phyloP scores from a whole-genome alignment of 1,140 invertebrate species.

The Uloborus diversus region DNA sequence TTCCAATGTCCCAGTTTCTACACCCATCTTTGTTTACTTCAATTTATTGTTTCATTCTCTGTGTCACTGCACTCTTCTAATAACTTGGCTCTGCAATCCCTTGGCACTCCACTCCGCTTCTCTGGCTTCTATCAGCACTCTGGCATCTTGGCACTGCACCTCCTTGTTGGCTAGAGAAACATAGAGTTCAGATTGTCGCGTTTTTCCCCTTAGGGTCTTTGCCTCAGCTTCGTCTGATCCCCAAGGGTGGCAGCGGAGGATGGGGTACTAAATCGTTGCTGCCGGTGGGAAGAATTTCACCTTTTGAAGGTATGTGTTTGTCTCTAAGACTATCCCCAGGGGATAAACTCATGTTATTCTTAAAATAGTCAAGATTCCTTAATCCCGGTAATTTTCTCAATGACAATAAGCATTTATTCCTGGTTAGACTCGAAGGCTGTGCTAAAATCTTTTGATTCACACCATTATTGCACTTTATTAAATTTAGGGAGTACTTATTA shows the following conservation, averaged over 20 bases:
- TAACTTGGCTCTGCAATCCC: too few species aligned
- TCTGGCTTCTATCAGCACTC: background rate
- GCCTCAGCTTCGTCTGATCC: conserved; percentile 37
- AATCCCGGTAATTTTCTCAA: too few species aligned
- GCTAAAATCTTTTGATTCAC: too few species aligned
- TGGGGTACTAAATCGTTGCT: conserved; percentile 29
- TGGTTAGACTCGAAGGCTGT: too few species aligned
- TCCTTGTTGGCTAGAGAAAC: too few species aligned
- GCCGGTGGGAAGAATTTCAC: conserved; percentile 38
- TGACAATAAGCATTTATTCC: too few species aligned
- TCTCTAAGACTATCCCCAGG: background rate
- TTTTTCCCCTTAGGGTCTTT: conserved; percentile 43
- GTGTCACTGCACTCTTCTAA: too few species aligned
- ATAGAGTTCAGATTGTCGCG: background rate
- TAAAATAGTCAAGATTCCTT: too few species aligned
- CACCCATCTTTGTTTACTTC: background rate
- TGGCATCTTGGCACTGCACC: background rate
- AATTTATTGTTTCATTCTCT: background rate
- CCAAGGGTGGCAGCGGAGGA: conserved; percentile 41
- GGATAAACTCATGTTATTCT: too few species aligned
- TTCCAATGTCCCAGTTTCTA: background rate
- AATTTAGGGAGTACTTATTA: too few species aligned
- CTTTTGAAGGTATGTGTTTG: conserved; percentile 48
- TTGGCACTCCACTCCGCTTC: too few species aligned
- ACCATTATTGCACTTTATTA: too few species aligned